A percentile compares a stretch with the other conserved stretches of the same genome.
Conservation (phyloP, 2,888 invertebrate species). For the Willowsia nigromaculata region DNA sequence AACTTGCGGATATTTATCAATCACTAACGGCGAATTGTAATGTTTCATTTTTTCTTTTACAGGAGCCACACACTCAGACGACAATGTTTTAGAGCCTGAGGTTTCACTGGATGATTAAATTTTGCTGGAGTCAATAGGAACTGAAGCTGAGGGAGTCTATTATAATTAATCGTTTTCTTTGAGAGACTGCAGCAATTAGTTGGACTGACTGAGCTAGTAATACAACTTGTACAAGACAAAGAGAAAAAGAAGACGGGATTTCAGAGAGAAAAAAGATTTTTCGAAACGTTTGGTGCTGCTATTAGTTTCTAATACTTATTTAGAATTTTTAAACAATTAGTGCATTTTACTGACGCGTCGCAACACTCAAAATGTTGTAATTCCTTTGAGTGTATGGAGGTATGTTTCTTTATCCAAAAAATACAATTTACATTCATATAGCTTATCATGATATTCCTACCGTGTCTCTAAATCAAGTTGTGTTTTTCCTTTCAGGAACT, state of each 20-base stretch:
- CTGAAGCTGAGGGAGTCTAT: not conserved
- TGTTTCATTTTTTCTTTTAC: not conserved
- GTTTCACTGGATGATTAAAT: not conserved
- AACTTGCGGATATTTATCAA: not conserved
- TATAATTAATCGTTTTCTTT: not conserved
- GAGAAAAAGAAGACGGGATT: not conserved
- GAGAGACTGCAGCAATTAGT: conserved; percentile 3
- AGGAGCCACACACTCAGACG: not conserved
- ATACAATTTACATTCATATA: no score
- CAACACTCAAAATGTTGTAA: not conserved
- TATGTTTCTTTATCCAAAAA: no score
- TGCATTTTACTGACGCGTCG: not conserved
- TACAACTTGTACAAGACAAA: conserved; percentile 5
- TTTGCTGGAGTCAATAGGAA: not conserved
- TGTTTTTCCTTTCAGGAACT: not conserved
- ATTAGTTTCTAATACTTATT: not conserved
- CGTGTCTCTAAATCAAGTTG: no score
- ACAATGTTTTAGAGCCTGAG: not conserved
- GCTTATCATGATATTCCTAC: no score
- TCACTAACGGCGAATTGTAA: not conserved
- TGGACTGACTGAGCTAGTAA: conserved; percentile 26
- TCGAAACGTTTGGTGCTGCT: conserved; percentile 41
- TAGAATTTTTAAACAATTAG: not conserved
- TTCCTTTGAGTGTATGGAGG: not conserved
- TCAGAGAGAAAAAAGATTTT: not conserved